Evolutionary conservation across 2,888 invertebrate species (phyloP).

Genomic region (Erebia palarica): DNA sequence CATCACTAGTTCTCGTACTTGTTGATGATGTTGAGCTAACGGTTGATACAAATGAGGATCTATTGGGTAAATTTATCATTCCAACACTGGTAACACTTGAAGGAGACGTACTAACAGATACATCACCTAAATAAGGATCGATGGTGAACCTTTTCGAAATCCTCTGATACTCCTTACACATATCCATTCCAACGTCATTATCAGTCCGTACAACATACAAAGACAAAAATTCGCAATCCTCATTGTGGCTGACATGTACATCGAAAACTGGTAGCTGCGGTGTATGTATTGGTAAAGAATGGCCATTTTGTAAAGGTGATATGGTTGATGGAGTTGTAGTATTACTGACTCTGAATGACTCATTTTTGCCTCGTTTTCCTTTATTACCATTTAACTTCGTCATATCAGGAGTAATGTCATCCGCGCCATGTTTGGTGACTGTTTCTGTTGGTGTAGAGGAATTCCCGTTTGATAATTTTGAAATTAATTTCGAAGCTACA

Average conservation of each 20-base stretch:
- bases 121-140: conserved; percentile 74
- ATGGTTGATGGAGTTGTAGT: conserved; percentile 76
- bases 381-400: conserved; percentile 57
- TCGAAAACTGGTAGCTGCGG: conserved; percentile 74
- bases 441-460: conserved; percentile 74
- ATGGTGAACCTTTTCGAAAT: conserved; percentile 74
- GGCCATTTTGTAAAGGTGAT: conserved; percentile 76
- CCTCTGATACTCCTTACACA: conserved; percentile 76
- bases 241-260: conserved; percentile 70
- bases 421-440: conserved; percentile 50
- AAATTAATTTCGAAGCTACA: conserved; percentile 69
- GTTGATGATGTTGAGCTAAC: conserved; percentile 68
- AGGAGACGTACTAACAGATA: conserved; percentile 71
- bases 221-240: conserved; percentile 75
- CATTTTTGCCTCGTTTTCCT: conserved; percentile 63
- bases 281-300: conserved; percentile 65
- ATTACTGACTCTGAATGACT: conserved; percentile 68
- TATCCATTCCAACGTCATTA: conserved; percentile 73
- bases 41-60: conserved; percentile 72
- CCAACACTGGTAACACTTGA: conserved; percentile 77
- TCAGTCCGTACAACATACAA: conserved; percentile 73
- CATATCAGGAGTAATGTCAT: conserved; percentile 72
- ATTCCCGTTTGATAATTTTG: conserved; percentile 75
- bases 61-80: conserved; percentile 69
- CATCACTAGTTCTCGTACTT: conserved; percentile 75